A percentile compares a stretch with the other conserved stretches of the same genome.
Conservation (phyloP, 1,140 invertebrate genomes). For the Prorops nasuta region DNA sequence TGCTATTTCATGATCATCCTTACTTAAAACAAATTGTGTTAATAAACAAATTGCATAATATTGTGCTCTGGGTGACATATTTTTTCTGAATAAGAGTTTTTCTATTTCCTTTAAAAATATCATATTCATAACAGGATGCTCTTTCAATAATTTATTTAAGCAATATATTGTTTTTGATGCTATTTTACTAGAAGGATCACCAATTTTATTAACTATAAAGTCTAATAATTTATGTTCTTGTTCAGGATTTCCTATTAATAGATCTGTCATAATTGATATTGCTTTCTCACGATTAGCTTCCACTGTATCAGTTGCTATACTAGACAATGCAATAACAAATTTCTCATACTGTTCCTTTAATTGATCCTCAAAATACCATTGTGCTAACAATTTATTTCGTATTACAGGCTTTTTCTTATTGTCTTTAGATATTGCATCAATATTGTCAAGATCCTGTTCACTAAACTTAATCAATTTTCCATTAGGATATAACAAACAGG, state of each 20-base stretch:
- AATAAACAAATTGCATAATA: slow-evolving; percentile 94
- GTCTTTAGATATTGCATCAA: slow-evolving; percentile 60
- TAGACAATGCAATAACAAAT: slow-evolving; percentile 67
- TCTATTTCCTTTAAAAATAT: slow-evolving; percentile 87
- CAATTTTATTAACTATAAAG: slow-evolving; percentile 90
- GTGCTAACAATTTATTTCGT: slow-evolving; percentile 55
- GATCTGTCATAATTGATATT: slow-evolving; percentile 72
- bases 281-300: slow-evolving; percentile 82
- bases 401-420: slow-evolving; percentile 32
- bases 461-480: slow-evolving; percentile 73
- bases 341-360: slow-evolving; percentile 75
- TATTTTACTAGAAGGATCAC: slow-evolving; percentile 86
- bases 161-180: slow-evolving; percentile 85
- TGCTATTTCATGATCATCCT: slow-evolving; percentile 75
- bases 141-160: slow-evolving; percentile 78
- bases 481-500: slow-evolving; percentile 72
- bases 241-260: slow-evolving; percentile 82
- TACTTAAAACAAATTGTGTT: slow-evolving; percentile 73
- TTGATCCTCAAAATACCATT: slow-evolving; percentile 82
- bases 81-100: slow-evolving; percentile 82
- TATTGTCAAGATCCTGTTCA: slow-evolving; percentile 62
- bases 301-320: slow-evolving; percentile 66
- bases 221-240: slow-evolving; percentile 83
- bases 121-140: slow-evolving; percentile 90
- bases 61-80: slow-evolving; percentile 81